phyloP scores from a whole-genome alignment of 2,797 vertebrate species.

The Anabas testudineus region DNA sequence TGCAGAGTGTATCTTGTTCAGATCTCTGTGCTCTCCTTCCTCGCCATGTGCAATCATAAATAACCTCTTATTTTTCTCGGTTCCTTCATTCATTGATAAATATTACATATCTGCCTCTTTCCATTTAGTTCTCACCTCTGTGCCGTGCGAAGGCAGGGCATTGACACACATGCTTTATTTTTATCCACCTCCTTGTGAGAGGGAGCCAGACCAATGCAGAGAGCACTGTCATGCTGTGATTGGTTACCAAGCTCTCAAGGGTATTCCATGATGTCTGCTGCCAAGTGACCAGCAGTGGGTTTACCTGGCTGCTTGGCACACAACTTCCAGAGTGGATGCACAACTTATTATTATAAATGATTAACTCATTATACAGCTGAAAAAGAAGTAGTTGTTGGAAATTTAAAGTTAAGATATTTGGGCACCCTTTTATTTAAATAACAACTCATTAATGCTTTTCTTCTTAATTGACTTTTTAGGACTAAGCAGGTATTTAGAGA shows the following conservation, averaged over 20 bases:
- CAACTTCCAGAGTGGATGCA: slow-evolving; percentile 40
- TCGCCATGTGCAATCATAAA: slow-evolving; percentile 38
- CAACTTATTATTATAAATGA: slow-evolving; percentile 34
- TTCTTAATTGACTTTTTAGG: too few species aligned
- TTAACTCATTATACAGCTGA: slow-evolving; percentile 36
- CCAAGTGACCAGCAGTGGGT: slow-evolving; percentile 60
- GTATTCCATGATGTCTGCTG: slow-evolving; percentile 48
- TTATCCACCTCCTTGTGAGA: slow-evolving; percentile 72
- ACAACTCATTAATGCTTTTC: too few species aligned
- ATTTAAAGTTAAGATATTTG: too few species aligned
- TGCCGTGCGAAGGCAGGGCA: slow-evolving; percentile 65
- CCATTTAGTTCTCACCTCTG: slow-evolving; percentile 42
- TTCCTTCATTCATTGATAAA: slow-evolving; percentile 67
- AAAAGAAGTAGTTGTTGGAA: slow-evolving; percentile 1
- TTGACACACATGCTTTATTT: slow-evolving; percentile 76
- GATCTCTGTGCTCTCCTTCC: slow-evolving; percentile 38
- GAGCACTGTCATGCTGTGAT: slow-evolving; percentile 67
- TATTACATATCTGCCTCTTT: slow-evolving; percentile 73
- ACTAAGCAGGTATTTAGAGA: too few species aligned
- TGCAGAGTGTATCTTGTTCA: slow-evolving; percentile 43
- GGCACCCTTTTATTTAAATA: too few species aligned
- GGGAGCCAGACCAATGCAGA: slow-evolving; percentile 54
- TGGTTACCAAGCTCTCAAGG: slow-evolving; percentile 70
- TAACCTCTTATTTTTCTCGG: slow-evolving; percentile 43
- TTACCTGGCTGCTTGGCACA: slow-evolving; percentile 57